Percentiles rank a stretch among this genome's conserved stretches.
Evolutionary conservation across 2,888 invertebrate species (phyloP).

Genomic region (Pheosia gnoma): DNA sequence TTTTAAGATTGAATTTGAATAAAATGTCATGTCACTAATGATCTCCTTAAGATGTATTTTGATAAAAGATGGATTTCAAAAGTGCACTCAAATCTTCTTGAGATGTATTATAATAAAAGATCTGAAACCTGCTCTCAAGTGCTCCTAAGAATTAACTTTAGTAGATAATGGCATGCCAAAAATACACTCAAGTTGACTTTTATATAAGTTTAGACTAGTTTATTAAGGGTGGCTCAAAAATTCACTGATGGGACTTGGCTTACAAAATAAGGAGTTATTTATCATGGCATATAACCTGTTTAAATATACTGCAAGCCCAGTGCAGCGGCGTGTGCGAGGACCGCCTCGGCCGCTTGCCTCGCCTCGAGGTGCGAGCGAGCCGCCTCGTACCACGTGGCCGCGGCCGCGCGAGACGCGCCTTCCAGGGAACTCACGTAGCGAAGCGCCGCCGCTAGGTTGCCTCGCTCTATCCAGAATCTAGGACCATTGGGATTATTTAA

Average conservation of each 20-base stretch:
- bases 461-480: conserved; percentile 94
- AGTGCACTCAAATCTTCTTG: too few relatives aligned
- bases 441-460: conserved; percentile 93
- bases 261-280: neutral
- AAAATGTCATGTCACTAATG: too few relatives aligned
- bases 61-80: too few relatives aligned
- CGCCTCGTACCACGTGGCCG: conserved; percentile 93
- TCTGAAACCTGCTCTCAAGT: too few relatives aligned
- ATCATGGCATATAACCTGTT: conserved; percentile 11
- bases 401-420: conserved; percentile 94
- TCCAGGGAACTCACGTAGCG: conserved; percentile 93
- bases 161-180: too few relatives aligned
- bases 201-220: neutral
- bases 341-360: conserved; percentile 94
- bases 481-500: neutral
- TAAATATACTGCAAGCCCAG: conserved; percentile 83
- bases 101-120: too few relatives aligned
- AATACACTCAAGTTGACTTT: too few relatives aligned
- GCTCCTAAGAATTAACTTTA: too few relatives aligned
- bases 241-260: too few relatives aligned
- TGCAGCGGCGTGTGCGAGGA: conserved; percentile 95
- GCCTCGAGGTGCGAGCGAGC: conserved; percentile 93
- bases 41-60: too few relatives aligned
- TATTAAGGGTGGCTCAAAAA: too few relatives aligned
- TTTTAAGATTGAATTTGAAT: too few relatives aligned